Conservation (phyloP, 23 tunicate genomes). For the Corella eumyota region DNA sequence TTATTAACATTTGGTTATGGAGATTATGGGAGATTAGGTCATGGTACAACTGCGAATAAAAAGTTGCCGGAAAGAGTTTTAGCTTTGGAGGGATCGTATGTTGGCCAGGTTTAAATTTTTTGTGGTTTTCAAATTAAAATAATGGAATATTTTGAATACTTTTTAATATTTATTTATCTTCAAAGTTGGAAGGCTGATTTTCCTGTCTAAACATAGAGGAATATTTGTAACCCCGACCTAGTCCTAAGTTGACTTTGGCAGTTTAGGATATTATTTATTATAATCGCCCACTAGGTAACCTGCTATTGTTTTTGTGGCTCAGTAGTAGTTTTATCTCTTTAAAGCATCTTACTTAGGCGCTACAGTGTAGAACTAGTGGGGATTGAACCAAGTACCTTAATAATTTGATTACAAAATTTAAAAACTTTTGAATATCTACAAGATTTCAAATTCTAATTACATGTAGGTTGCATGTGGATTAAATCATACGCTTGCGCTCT, state of each 20-base stretch:
- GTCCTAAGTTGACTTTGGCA: too few species aligned
- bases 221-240: too few species aligned
- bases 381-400: too few species aligned
- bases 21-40: slow-evolving; percentile 93
- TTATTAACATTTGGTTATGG: slow-evolving; percentile 93
- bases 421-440: background rate
- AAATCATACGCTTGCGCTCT: slow-evolving; percentile 83
- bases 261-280: too few species aligned
- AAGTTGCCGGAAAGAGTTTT: slow-evolving; percentile 74
- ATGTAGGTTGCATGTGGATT: slow-evolving; percentile 78
- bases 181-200: background rate
- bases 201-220: too few species aligned
- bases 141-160: background rate
- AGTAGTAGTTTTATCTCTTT: too few species aligned
- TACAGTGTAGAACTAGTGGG: too few species aligned
- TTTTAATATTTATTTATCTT: background rate
- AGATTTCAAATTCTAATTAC: background rate
- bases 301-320: too few species aligned
- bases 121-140: background rate
- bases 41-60: slow-evolving; percentile 83
- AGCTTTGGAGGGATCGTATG: slow-evolving; percentile 31
- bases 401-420: too few species aligned
- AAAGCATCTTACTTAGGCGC: too few species aligned
- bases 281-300: too few species aligned
- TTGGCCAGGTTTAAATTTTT: slow-evolving; percentile 44